Evolutionary conservation across 2,113 vertebrate genomes (phyloP), one percentile per base, ranked within the genome.

Genomic region (Callaeas wilsoni): DNA sequence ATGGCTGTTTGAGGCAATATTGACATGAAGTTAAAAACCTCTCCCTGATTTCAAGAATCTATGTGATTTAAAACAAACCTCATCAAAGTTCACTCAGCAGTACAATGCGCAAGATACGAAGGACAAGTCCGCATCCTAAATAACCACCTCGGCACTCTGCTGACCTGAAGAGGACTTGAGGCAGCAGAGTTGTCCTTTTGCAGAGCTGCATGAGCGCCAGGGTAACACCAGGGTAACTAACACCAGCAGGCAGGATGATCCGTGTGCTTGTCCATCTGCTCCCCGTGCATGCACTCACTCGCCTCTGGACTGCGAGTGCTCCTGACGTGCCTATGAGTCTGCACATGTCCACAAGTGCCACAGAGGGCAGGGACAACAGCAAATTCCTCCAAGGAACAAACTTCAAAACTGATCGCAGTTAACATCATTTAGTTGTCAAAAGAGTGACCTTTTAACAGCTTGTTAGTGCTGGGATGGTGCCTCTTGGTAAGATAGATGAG

Each of bases 271-370:
- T 47, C 59, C 44, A 10, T 32, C 16, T 30, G 33, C 37, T 68
- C 46, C 59, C 14, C 33, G 9, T 5, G 29, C 42, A 25, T 5
- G 13, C 37, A 27, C 9, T 39, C 37, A 16, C 29, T 27, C 68
- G 33, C 33, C 52, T 30, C 52, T 5, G 15, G 15, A 47, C 67
- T 25, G 26, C 2, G 9, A 71, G 9, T 0, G 6, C 35, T 71
- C 23, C 3, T 5, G 20, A 71, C 0, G 0, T 5, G 7, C 4
- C 1, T 22, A 6, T 3, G 23, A 73, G 35, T 35, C 41, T 37
- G 33, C 50, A 70, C 33, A 1, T 42, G 42, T 49, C 19, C 73
- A 70, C 18, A 68, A 50, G 8, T 16, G 53, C 53, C 23, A n/a
- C 29, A 13, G 35, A 44, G 23, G 30, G 33, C 37, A 52, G n/a